Evolutionary conservation across 1,140 invertebrate genomes (phyloP), one percentile per base, ranked within the genome.

Genomic region (Drosophila paulistorum): DNA sequence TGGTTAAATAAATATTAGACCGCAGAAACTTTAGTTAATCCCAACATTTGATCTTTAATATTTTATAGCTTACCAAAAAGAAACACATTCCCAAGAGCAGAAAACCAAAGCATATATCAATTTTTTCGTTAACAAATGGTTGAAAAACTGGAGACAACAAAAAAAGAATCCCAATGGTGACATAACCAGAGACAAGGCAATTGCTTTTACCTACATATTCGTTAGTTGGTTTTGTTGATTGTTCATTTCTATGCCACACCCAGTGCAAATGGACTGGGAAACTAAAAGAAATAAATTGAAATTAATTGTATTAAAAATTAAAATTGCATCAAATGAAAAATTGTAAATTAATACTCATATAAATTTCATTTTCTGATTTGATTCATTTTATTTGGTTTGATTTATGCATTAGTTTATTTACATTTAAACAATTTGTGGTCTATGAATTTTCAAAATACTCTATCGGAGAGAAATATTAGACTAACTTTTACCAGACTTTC

Each of bases 1-100:
- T 17, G 33, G n/a, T 37, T 20, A 59, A 59, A 17, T 14, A n/a
- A n/a, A n/a, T 55, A 13, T 30, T 55, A 13, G 17, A 20, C 51
- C 26, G 13, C 51, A 58, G 37, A 37, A 58, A 37, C 30, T 30
- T 20, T n/a, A 37, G 14, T 58, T 58, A 39, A 59, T 59, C 14
- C 45, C 45, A 51, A 51, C 20, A 51, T 17, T 17, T 20, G 17
- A 23, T 23, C 45, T 51, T 51, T 51, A 20, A 51, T 51, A 51
- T 51, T 51, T 51, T 51, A 51, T 48, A 20, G 26, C 26, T 17
- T 0, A 17, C 1, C 14, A 17, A 13, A 17, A 41, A 41, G 13
- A 45, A 45, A 20, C 6, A 9, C 14, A 48, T 48, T 48, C 14
- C 45, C 30, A 30, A 30, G 30, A 30, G 30, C 30, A 6, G 30